Percentiles rank a stretch among this genome's conserved stretches.
phyloP scores from a whole-genome alignment of 2,113 vertebrate genomes.

The Narcine bancroftii region DNA sequence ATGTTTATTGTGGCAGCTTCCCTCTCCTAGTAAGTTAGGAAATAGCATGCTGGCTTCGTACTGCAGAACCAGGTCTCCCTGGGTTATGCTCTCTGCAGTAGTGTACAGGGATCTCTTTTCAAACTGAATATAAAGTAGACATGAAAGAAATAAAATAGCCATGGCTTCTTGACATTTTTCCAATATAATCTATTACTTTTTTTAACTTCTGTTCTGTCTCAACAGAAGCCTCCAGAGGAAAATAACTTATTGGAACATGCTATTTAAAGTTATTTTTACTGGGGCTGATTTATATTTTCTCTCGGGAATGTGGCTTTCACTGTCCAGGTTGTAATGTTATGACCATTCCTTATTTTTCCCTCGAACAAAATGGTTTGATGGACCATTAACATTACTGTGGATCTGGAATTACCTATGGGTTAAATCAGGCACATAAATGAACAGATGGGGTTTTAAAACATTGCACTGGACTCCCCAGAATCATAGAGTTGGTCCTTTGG shows the following conservation, averaged over 20 bases:
- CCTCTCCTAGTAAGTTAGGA: conserved; percentile 45
- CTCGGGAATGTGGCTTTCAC: no score
- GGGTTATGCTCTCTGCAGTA: conserved; percentile 30
- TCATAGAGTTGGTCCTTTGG: no score
- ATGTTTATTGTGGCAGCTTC: conserved; percentile 46
- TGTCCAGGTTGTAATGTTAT: no score
- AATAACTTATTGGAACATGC: not conserved
- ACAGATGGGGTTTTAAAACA: no score
- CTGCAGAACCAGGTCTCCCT: not conserved
- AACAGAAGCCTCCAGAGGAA: not conserved
- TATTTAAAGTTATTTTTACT: not conserved
- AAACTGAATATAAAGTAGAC: not conserved
- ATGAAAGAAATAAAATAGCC: not conserved
- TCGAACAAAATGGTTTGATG: no score
- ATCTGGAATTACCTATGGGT: no score
- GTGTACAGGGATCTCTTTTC: not conserved
- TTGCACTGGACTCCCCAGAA: no score
- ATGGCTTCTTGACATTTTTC: not conserved
- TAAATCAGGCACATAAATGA: no score
- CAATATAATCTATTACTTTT: not conserved
- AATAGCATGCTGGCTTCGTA: conserved; percentile 37
- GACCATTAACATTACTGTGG: no score
- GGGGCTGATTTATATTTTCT: not conserved
- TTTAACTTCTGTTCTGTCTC: not conserved
- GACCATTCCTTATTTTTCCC: no score